Evolutionary conservation across 2,888 invertebrate species (phyloP), one percentile per base, ranked within the genome.

Genomic region (Chrysomela aeneicollis): DNA sequence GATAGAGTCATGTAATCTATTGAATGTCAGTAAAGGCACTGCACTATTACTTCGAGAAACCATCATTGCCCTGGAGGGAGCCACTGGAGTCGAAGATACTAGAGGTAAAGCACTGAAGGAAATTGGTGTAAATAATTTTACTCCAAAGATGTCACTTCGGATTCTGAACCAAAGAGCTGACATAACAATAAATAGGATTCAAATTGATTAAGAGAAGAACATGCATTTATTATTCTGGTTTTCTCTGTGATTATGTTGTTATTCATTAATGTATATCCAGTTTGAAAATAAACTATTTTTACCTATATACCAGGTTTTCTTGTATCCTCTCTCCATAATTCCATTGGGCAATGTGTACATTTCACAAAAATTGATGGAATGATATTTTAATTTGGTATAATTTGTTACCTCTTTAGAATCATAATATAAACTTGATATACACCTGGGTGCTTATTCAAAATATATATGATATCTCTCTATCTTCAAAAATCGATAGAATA

Each of bases 21-120:
- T 95, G 42, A 93, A 90, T 73, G 82, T 94, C 73, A 87, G 91
- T 50, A 87, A 89, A 74, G 94, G 94, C 0, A 91, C 93, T 37
- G 93, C 94, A 0, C 84, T 93, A 52, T 84, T 94, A 2, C 83
- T 95, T 15, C 86, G 90, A 37, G 88, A 91, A 65, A 85, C 89
- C 0, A 78, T 95, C n/a, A 77, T 77, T 73, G 82, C 76, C 59
- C 81, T 76, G 74, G 84, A 84, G 54, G 84, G 84, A 17, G 81
- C 82, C 1, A 83, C 84, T 4, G 85, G 85, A 59, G 82, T 83
- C 8, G 86, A 84, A 63, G 85, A 86, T 72, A 76, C 78, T 6
- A 71, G 82, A 61, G 76, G 75, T 2, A 76, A 74, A 61, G 84
- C 86, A 0, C 77, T 90, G 57, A 84, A 85, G 67, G 89, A 90